Evolutionary conservation across 2,888 invertebrate genomes (phyloP).

Genomic region (Pyrocoelia pectoralis): DNA sequence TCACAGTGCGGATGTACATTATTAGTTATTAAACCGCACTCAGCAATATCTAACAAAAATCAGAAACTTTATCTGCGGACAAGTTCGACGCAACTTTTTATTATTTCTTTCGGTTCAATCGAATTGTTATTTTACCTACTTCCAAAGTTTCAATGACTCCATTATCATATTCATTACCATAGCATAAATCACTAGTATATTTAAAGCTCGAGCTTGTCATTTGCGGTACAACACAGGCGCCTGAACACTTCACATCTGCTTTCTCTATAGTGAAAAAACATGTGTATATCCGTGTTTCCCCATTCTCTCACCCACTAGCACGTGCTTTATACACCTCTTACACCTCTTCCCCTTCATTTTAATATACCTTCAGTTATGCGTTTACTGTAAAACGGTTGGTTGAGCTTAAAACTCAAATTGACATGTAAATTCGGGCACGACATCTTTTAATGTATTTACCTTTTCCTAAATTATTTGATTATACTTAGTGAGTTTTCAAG

Average conservation of each 20-base stretch:
- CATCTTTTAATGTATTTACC: no score
- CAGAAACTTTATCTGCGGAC: no score
- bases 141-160: neutral
- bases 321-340: constrained; percentile 41
- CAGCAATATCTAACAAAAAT: no score
- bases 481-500: neutral
- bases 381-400: constrained; percentile 15
- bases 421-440: neutral
- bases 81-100: no score
- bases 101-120: no score
- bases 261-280: constrained; percentile 33
- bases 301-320: constrained; percentile 38
- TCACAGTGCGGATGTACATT: no score
- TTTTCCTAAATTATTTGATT: no score
- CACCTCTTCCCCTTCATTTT: constrained; percentile 34
- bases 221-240: constrained; percentile 19
- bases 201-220: constrained; percentile 22
- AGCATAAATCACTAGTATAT: constrained; percentile 19
- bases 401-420: constrained; percentile 6
- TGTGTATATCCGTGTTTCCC: constrained; percentile 41
- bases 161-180: neutral
- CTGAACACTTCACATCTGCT: constrained; percentile 30
- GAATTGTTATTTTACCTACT: no score
- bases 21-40: no score
- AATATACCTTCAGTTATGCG: constrained; percentile 19